Conservation (phyloP, 2,797 vertebrate genomes). For the Serranus cabrilla region DNA sequence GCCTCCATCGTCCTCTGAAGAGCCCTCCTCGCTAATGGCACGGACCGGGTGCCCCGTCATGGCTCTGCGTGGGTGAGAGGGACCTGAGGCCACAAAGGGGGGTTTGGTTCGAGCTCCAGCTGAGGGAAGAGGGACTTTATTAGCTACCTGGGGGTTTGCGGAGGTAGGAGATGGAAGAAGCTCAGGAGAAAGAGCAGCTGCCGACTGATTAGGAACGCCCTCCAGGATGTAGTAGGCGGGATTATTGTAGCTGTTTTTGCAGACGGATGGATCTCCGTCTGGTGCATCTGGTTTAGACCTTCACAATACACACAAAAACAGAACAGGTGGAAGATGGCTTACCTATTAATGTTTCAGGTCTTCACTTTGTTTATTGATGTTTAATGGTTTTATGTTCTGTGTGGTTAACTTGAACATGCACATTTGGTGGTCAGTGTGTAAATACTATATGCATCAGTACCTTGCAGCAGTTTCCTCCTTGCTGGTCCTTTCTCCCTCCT, state of each 20-base stretch:
- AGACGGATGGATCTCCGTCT: constrained; percentile 82
- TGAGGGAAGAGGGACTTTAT: constrained; percentile 77
- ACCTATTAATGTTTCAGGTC: background rate
- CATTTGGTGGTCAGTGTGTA: constrained; percentile 6
- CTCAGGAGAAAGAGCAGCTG: constrained; percentile 85
- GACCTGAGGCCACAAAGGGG: constrained; percentile 57
- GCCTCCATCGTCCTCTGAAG: constrained; percentile 88
- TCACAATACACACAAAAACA: constrained; percentile 28
- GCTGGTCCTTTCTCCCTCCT: constrained; percentile 89
- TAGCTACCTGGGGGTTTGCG: constrained; percentile 68
- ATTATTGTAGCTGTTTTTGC: constrained; percentile 98
- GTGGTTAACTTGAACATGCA: background rate
- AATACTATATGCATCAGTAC: constrained; percentile 42
- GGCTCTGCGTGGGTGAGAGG: constrained; percentile 66
- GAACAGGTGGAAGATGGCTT: background rate
- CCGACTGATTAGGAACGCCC: constrained; percentile 94
- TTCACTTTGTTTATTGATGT: background rate
- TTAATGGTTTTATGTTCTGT: background rate
- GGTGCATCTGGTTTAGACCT: constrained; percentile 88
- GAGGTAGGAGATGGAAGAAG: constrained; percentile 79
- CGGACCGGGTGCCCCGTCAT: constrained; percentile 60
- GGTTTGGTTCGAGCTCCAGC: constrained; percentile 87
- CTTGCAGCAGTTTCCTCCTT: constrained; percentile 79
- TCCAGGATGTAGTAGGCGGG: constrained; percentile 97
- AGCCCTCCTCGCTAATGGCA: constrained; percentile 87